Evolutionary conservation across 2,888 invertebrate genomes (phyloP).

Genomic region (Mesochorus sp.): DNA sequence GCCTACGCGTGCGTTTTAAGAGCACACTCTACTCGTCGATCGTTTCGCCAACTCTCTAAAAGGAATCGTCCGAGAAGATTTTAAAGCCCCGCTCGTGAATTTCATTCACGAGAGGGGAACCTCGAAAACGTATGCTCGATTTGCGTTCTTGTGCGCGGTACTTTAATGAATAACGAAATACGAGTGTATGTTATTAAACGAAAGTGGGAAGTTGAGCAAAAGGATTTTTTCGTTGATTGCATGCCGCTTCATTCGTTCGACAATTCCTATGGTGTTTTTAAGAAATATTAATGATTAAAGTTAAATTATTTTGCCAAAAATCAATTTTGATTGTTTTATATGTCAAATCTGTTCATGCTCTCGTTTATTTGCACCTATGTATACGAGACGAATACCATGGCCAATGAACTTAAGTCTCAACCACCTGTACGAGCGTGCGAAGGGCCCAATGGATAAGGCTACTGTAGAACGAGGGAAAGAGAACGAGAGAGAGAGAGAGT

Average conservation of each 20-base stretch:
- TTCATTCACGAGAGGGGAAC: not conserved
- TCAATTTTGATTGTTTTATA: not conserved
- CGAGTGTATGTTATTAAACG: slow-evolving; percentile 16
- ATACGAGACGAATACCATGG: slow-evolving; percentile 1
- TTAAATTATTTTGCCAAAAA: too few relatives aligned
- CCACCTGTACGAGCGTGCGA: slow-evolving; percentile 53
- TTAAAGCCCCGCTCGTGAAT: not conserved
- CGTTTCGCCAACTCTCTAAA: slow-evolving; percentile 19
- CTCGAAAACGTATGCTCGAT: not conserved
- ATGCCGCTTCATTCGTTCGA: not conserved
- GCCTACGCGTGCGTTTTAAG: slow-evolving; percentile 34
- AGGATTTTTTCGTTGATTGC: slow-evolving; percentile 9
- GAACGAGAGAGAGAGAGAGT: slow-evolving; percentile 18
- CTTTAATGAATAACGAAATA: slow-evolving; percentile 17
- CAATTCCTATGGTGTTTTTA: not conserved
- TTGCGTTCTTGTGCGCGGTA: not conserved
- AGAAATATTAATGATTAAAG: not conserved
- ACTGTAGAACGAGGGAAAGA: not conserved
- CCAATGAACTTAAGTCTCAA: slow-evolving; percentile 4
- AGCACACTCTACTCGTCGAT: not conserved
- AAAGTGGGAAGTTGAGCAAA: slow-evolving; percentile 23
- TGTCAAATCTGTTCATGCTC: not conserved
- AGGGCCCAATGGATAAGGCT: slow-evolving; percentile 32
- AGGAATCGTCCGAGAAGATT: slow-evolving; percentile 17
- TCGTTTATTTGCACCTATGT: slow-evolving; percentile 25